These are phyloP conservation scores for Aphidius colemani DNA, from an alignment of 2,888 invertebrate genomes.

Conservation along the genomic window DNA sequence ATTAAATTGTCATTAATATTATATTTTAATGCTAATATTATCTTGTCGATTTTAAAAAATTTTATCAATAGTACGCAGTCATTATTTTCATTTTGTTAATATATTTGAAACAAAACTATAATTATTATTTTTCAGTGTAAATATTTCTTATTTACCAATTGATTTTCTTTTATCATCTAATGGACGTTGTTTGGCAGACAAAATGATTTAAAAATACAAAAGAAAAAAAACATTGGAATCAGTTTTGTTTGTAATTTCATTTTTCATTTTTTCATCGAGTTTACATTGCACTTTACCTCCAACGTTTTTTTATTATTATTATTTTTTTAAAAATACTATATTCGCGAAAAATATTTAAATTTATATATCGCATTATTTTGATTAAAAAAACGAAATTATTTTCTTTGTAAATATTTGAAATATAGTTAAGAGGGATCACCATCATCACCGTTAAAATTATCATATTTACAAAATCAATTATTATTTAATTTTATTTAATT, in stretches of 20 bases:
- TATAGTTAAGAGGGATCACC: slow-evolving; percentile 33
- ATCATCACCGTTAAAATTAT: slow-evolving; percentile 48
- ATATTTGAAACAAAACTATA: slow-evolving; percentile 7
- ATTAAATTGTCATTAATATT: too few relatives aligned
- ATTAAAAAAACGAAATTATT: slow-evolving; percentile 33
- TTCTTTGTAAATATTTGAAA: background rate
- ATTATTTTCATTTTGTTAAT: too few relatives aligned
- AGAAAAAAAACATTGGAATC: slow-evolving; percentile 28
- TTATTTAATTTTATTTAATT: slow-evolving; percentile 36
- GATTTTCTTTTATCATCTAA: slow-evolving; percentile 26
- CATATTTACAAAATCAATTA: slow-evolving; percentile 57
- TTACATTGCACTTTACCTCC: slow-evolving; percentile 46
- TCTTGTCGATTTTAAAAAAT: slow-evolving; percentile 18
- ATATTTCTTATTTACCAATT: too few relatives aligned
- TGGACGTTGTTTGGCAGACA: slow-evolving; percentile 24
- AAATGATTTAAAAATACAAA: slow-evolving; percentile 22
- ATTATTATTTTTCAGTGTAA: background rate
- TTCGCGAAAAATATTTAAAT: slow-evolving; percentile 43
- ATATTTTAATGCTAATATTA: background rate
- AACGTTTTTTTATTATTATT: slow-evolving; percentile 38
- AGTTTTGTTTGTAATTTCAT: slow-evolving; percentile 31
- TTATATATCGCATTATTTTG: slow-evolving; percentile 10
- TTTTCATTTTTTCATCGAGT: slow-evolving; percentile 40
- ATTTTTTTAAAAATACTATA: slow-evolving; percentile 40
- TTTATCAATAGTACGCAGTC: too few relatives aligned